These are phyloP conservation scores for Heteropelma amictum DNA, from an alignment of 2,888 invertebrate species.

Conservation along the genomic window DNA sequence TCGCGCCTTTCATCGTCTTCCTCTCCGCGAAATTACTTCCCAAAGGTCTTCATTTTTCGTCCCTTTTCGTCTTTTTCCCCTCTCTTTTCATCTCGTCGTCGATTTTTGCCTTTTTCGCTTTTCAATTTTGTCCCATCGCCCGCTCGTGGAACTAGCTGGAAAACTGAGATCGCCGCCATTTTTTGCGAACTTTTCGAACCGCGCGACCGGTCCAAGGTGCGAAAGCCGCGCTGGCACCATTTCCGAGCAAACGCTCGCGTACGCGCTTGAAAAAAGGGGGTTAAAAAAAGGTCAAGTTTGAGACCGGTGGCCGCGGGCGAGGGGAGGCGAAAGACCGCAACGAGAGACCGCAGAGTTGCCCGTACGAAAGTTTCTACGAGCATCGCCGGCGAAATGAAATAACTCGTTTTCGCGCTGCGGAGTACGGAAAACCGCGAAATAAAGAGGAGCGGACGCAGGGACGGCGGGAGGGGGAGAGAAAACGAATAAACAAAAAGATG, in stretches of 20 bases:
- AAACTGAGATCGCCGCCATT: no score
- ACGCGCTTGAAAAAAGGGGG: no score
- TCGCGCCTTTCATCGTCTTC: constrained; percentile 9
- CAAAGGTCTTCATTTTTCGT: constrained; percentile 43
- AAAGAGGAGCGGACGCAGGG: no score
- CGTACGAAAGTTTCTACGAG: constrained; percentile 60
- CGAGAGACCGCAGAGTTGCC: constrained; percentile 64
- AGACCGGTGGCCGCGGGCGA: no score
- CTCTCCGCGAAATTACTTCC: constrained; percentile 44
- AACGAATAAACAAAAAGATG: constrained; percentile 60
- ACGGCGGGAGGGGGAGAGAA: no score
- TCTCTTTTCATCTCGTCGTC: not conserved
- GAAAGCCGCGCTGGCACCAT: no score
- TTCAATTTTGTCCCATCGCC: no score
- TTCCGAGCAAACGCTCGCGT: no score
- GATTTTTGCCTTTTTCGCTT: no score
- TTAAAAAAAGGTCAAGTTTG: not conserved
- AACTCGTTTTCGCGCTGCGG: constrained; percentile 60
- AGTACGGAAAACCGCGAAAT: constrained; percentile 58
- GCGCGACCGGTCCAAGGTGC: no score
- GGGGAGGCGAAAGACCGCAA: constrained; percentile 46
- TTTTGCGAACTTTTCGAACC: no score
- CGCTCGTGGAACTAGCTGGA: no score
- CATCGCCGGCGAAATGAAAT: constrained; percentile 62
- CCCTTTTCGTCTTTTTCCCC: constrained; percentile 14